A percentile compares a stretch with the other conserved stretches of the same genome.
phyloP scores from a whole-genome alignment of 1,140 invertebrate genomes.

The Neoseiulus cucumeris region DNA sequence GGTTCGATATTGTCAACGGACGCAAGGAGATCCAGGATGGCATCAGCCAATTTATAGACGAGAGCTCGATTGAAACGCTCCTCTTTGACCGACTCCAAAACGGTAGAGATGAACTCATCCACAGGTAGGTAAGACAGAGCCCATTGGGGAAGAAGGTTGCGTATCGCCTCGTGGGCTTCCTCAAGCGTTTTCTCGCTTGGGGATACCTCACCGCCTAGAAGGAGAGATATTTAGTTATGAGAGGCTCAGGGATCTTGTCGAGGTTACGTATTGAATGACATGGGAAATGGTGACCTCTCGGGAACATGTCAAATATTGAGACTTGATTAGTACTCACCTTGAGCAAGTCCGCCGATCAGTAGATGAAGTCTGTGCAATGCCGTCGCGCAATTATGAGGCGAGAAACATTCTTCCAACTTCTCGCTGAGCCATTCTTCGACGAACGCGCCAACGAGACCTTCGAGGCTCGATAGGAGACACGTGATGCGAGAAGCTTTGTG shows the following conservation, averaged over 20 bases:
- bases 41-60: not conserved
- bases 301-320: too few species aligned
- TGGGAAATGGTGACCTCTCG: too few species aligned
- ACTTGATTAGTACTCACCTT: not conserved
- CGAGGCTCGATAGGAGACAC: not conserved
- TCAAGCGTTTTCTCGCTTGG: not conserved
- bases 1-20: not conserved
- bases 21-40: not conserved
- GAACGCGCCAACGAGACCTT: not conserved
- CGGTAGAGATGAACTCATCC: not conserved
- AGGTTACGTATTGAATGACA: too few species aligned
- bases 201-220: not conserved
- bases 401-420: not conserved
- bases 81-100: not conserved
- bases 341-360: not conserved
- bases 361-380: not conserved
- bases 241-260: too few species aligned
- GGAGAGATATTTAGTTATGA: too few species aligned
- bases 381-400: conserved; percentile 2
- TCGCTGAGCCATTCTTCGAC: not conserved
- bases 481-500: not conserved
- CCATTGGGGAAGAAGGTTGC: not conserved
- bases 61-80: conserved; percentile 2
- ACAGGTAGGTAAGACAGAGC: not conserved
- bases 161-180: not conserved